Evolutionary conservation across 2,113 vertebrate species (phyloP).

Genomic region (Chloropsis hardwickii): DNA sequence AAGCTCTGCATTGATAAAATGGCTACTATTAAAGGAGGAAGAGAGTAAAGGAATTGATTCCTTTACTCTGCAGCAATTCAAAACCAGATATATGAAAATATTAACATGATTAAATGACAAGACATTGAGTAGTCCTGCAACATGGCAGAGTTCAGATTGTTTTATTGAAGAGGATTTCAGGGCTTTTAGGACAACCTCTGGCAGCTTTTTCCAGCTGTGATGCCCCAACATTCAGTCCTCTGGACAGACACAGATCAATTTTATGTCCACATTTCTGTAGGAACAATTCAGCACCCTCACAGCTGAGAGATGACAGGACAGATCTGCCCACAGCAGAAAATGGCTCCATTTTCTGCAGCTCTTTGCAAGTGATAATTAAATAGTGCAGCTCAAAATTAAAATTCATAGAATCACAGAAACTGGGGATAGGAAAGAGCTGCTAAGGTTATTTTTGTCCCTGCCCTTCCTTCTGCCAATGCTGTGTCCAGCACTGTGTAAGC

Average conservation of each 20-base stretch:
- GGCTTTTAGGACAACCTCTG: neutral
- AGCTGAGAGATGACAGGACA: neutral
- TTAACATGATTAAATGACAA: neutral
- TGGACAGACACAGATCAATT: neutral
- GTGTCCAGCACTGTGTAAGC: conserved; percentile 10
- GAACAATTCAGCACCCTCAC: neutral
- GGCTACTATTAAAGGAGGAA: neutral
- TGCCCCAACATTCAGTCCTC: neutral
- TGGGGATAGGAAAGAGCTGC: neutral
- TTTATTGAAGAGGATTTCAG: neutral
- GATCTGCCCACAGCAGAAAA: neutral
- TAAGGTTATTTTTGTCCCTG: conserved; percentile 1
- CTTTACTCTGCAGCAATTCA: neutral
- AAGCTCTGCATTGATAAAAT: neutral
- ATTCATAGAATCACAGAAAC: conserved; percentile 32
- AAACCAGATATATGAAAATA: neutral
- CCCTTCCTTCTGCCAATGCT: conserved; percentile 23
- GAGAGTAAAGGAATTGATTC: neutral
- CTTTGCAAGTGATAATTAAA: conserved; percentile 16
- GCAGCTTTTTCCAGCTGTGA: neutral
- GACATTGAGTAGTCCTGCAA: neutral
- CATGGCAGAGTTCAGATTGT: neutral
- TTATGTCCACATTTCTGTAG: neutral
- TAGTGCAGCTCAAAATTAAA: conserved; percentile 13
- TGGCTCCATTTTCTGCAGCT: neutral